Conservation (phyloP, 2,888 invertebrate species). For the Drosophila niveifrons region DNA sequence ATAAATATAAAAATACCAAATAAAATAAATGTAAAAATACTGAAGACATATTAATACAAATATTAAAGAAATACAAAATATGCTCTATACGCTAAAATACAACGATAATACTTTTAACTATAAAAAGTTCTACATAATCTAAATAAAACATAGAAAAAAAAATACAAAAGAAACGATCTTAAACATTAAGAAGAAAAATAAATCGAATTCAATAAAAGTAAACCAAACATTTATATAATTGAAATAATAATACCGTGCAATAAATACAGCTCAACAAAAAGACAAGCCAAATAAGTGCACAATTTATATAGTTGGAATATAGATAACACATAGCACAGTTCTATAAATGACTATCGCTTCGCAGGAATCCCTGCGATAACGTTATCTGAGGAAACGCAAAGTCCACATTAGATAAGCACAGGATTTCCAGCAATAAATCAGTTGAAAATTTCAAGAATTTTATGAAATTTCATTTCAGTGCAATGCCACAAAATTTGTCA, state of each 20-base stretch:
- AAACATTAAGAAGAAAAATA: too few relatives aligned
- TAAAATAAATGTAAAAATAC: too few relatives aligned
- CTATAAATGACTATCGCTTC: background rate
- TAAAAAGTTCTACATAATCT: too few relatives aligned
- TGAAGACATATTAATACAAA: too few relatives aligned
- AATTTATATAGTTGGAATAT: background rate
- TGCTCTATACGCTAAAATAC: too few relatives aligned
- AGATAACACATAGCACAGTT: background rate
- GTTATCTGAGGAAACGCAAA: background rate
- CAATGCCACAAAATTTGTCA: too few relatives aligned
- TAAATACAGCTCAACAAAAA: background rate
- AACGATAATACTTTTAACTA: too few relatives aligned
- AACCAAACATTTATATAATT: too few relatives aligned
- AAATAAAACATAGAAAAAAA: background rate
- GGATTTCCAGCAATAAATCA: background rate
- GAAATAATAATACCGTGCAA: background rate
- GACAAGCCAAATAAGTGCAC: background rate
- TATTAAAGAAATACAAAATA: too few relatives aligned
- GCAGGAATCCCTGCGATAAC: constrained; percentile 1
- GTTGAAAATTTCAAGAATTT: background rate
- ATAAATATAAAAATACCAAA: too few relatives aligned
- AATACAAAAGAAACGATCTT: background rate
- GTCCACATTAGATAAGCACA: constrained; percentile 1
- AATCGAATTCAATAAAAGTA: too few relatives aligned
- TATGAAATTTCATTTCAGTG: too few relatives aligned